Evolutionary conservation across 2,797 vertebrate species (phyloP).

Genomic region (Neosilurus mollespiculum): DNA sequence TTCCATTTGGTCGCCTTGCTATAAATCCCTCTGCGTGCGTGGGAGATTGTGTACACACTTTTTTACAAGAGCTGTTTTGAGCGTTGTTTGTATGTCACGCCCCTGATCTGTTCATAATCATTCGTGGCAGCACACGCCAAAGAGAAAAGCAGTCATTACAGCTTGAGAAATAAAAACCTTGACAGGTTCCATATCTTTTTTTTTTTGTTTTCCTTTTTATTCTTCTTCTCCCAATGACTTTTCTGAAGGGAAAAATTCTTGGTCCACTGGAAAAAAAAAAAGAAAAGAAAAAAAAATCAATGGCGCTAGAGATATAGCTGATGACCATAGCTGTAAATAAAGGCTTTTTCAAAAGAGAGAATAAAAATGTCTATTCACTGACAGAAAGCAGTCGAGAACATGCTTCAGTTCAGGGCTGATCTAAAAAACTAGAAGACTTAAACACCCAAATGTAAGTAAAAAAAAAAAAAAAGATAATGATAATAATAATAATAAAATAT

Average conservation of each 20-base stretch:
- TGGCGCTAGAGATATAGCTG: conserved; percentile 31
- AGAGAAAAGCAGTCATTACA: conserved; percentile 36
- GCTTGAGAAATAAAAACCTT: conserved; percentile 19
- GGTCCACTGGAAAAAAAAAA: neutral
- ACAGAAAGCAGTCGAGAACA: conserved; percentile 21
- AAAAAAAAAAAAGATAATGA: no score
- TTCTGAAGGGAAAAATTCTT: conserved; percentile 39
- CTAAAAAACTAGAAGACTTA: conserved; percentile 44
- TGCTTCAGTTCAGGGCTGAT: conserved; percentile 23
- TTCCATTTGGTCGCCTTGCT: neutral
- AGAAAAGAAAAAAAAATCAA: conserved; percentile 35
- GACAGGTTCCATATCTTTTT: conserved; percentile 30
- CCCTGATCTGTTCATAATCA: conserved; percentile 15
- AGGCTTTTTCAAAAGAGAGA: neutral
- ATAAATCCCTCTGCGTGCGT: neutral
- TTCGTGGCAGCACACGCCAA: conserved; percentile 12
- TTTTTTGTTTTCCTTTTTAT: neutral
- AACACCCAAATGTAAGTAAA: conserved; percentile 31
- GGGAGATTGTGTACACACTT: neutral
- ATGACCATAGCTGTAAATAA: conserved; percentile 46
- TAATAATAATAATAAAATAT: no score
- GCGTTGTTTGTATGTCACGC: neutral
- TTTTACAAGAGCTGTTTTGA: neutral
- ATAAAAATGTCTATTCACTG: conserved; percentile 12
- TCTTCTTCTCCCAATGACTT: conserved; percentile 17